Evolutionary conservation across 2,888 invertebrate species (phyloP).

Genomic region (Drosophila neoperkinsi): DNA sequence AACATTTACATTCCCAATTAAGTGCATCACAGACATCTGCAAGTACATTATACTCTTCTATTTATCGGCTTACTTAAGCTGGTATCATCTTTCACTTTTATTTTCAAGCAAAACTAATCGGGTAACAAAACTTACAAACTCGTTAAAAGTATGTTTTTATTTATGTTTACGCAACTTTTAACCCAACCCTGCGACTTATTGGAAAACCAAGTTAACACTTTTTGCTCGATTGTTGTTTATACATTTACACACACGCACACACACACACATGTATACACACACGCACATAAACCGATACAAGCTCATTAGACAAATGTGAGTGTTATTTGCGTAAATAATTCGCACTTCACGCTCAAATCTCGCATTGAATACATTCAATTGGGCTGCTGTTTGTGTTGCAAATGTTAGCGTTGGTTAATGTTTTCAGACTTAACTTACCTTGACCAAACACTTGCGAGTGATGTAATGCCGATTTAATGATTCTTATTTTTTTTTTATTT

Average conservation of each 20-base stretch:
- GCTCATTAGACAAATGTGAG: slow-evolving; percentile 47
- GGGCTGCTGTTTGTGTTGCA: slow-evolving; percentile 27
- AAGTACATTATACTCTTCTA: not conserved
- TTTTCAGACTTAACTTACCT: slow-evolving; percentile 43
- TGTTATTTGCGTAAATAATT: slow-evolving; percentile 68
- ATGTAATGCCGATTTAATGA: slow-evolving; percentile 58
- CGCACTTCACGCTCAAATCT: slow-evolving; percentile 41
- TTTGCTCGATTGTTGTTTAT: slow-evolving; percentile 13
- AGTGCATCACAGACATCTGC: not conserved
- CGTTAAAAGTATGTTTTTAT: slow-evolving; percentile 15
- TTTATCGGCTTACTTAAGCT: not conserved
- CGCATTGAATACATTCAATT: slow-evolving; percentile 28
- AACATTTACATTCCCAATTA: slow-evolving; percentile 20
- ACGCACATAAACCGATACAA: slow-evolving; percentile 6
- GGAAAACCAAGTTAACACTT: slow-evolving; percentile 55
- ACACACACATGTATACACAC: not conserved
- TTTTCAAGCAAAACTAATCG: slow-evolving; percentile 3
- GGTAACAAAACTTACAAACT: not conserved
- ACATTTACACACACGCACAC: slow-evolving; percentile 36
- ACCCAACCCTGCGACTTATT: slow-evolving; percentile 14
- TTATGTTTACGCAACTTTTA: slow-evolving; percentile 17
- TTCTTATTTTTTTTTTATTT: slow-evolving; percentile 63
- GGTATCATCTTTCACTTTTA: slow-evolving; percentile 1
- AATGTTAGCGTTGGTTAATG: slow-evolving; percentile 41
- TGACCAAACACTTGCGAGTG: slow-evolving; percentile 43